Evolutionary conservation across 23 tunicate species (phyloP).

Genomic region (Ascidia mentula): DNA sequence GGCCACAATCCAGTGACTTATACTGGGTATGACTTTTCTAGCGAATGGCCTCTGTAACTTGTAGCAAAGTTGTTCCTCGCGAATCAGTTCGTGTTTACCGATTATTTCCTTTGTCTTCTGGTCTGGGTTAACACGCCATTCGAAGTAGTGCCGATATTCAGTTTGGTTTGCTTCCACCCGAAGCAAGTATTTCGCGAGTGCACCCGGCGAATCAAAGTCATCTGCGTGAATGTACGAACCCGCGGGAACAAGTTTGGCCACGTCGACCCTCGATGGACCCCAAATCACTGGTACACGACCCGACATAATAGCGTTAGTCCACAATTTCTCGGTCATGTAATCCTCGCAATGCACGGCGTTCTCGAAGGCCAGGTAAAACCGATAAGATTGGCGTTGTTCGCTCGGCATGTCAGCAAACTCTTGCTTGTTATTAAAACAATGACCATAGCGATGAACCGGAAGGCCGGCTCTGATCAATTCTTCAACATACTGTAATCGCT

Average conservation of each 20-base stretch:
- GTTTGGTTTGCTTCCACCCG: slow-evolving; percentile 43
- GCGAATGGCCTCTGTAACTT: neutral
- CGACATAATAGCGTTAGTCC: slow-evolving; percentile 28
- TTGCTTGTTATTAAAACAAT: slow-evolving; percentile 27
- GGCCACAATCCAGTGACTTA: neutral
- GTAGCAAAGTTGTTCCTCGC: neutral
- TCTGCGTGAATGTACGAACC: slow-evolving; percentile 49
- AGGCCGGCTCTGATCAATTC: slow-evolving; percentile 49
- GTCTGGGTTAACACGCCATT: slow-evolving; percentile 8
- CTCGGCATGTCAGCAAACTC: neutral
- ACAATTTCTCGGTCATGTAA: slow-evolving; percentile 47
- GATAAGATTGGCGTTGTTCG: neutral
- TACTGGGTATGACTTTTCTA: neutral
- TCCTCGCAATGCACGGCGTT: slow-evolving; percentile 45
- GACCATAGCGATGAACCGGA: slow-evolving; percentile 57
- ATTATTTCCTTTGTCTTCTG: neutral
- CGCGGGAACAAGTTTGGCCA: slow-evolving; percentile 34
- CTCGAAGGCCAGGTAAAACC: slow-evolving; percentile 40
- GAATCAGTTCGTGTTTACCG: neutral
- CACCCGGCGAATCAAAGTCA: slow-evolving; percentile 32
- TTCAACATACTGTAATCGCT: slow-evolving; percentile 48
- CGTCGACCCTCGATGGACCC: slow-evolving; percentile 53
- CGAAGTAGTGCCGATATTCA: slow-evolving; percentile 48
- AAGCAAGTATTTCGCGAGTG: slow-evolving; percentile 30
- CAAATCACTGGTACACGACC: slow-evolving; percentile 54